Conservation (phyloP, 2,797 vertebrate species). For the Gymnothorax reevesii region DNA sequence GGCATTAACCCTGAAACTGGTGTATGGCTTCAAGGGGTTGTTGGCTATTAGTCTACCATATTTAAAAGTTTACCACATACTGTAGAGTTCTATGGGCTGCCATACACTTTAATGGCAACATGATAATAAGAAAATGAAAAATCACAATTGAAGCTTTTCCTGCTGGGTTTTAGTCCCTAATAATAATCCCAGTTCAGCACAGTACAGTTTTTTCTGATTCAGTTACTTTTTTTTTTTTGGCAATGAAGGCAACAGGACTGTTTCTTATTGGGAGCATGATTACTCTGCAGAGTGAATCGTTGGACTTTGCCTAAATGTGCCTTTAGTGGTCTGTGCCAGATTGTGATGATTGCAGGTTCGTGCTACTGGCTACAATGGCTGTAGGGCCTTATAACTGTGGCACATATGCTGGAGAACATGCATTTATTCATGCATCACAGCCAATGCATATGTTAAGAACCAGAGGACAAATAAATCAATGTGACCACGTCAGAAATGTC, state of each 20-base stretch:
- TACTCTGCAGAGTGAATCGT: neutral
- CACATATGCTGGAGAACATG: neutral
- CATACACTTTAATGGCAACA: too few species aligned
- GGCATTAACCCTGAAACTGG: too few species aligned
- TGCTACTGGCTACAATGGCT: slow-evolving; percentile 40
- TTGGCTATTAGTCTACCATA: too few species aligned
- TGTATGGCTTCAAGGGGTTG: too few species aligned
- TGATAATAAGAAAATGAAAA: too few species aligned
- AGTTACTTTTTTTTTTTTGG: neutral
- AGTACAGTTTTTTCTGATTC: neutral
- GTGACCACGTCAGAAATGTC: slow-evolving; percentile 13
- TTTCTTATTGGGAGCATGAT: neutral
- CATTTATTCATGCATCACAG: neutral
- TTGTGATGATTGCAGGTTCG: neutral
- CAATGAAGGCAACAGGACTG: neutral
- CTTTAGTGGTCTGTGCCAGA: neutral
- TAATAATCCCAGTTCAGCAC: neutral
- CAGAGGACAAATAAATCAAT: neutral
- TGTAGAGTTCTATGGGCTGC: too few species aligned
- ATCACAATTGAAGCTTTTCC: too few species aligned
- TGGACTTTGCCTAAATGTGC: neutral
- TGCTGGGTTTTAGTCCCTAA: neutral
- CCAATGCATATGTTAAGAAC: neutral
- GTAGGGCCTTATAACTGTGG: slow-evolving; percentile 29
- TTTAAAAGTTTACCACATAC: too few species aligned